Percentiles rank a stretch among this genome's conserved stretches.
phyloP scores from a whole-genome alignment of 2,888 invertebrate genomes.

The Gymnocheta viridis region DNA sequence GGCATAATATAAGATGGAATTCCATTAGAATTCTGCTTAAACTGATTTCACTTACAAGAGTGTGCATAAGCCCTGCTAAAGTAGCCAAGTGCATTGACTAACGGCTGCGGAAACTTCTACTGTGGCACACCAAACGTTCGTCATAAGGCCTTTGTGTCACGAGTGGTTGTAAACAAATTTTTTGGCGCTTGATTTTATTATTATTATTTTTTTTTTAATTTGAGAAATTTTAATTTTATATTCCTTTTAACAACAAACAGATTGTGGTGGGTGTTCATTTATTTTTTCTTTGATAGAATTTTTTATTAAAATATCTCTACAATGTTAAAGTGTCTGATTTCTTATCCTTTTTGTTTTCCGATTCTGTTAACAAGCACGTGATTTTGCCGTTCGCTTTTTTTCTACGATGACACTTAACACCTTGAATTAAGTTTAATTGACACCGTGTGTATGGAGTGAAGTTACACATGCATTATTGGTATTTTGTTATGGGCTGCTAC shows the following conservation, averaged over 20 bases:
- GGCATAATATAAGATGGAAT: neutral
- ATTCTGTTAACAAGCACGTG: conserved; percentile 61
- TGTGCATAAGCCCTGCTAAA: neutral
- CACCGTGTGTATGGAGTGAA: neutral
- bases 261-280: conserved; percentile 61
- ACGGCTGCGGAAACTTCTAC: conserved; percentile 26
- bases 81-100: conserved; percentile 47
- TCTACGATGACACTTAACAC: conserved; percentile 58
- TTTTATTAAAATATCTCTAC: neutral
- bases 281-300: conserved; percentile 13
- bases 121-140: neutral
- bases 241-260: conserved; percentile 21
- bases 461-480: conserved; percentile 1
- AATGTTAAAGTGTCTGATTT: conserved; percentile 61
- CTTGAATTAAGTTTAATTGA: conserved; percentile 43
- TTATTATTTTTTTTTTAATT: neutral
- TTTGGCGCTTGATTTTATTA: conserved; percentile 62
- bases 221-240: neutral
- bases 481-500: conserved; percentile 47
- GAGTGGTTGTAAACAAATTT: conserved; percentile 24
- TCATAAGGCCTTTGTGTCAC: conserved; percentile 51
- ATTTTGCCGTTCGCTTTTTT: conserved; percentile 47
- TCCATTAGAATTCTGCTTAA: neutral
- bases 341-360: conserved; percentile 52
- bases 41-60: neutral